A percentile compares a stretch with the other conserved stretches of the same genome.
phyloP scores from a whole-genome alignment of 1,140 invertebrate species.

The Doryteuthis pealeii region DNA sequence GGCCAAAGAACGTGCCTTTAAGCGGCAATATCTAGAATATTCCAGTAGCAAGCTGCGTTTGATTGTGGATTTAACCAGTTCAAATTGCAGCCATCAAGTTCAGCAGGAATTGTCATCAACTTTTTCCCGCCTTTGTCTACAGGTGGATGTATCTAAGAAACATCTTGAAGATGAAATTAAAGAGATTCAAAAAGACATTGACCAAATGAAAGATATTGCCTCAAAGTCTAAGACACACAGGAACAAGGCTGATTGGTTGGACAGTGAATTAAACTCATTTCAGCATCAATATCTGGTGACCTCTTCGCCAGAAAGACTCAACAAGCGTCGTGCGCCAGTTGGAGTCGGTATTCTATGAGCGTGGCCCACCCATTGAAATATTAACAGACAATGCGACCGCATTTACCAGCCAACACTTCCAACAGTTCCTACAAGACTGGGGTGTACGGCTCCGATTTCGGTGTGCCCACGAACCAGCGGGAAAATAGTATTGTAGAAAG shows the following conservation, averaged over 20 bases:
- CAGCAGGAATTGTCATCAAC: constrained; percentile 79
- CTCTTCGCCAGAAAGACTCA: too few species aligned
- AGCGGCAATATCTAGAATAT: neutral
- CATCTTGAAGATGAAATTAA: constrained; percentile 84
- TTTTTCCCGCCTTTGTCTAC: constrained; percentile 87
- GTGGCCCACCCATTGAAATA: too few species aligned
- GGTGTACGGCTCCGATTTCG: too few species aligned
- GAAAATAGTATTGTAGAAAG: too few species aligned
- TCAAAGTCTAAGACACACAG: constrained; percentile 51
- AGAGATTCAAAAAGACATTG: constrained; percentile 73
- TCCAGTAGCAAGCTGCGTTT: neutral
- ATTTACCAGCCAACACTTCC: too few species aligned
- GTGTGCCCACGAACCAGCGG: too few species aligned
- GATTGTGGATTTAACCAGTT: neutral
- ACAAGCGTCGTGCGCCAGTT: too few species aligned
- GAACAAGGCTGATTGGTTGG: constrained; percentile 91
- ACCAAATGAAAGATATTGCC: constrained; percentile 70
- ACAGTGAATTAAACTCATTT: constrained; percentile 87
- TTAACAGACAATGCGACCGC: too few species aligned
- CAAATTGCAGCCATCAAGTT: neutral
- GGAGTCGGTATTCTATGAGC: too few species aligned
- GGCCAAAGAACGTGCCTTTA: neutral
- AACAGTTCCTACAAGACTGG: too few species aligned
- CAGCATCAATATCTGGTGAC: constrained; percentile 81
- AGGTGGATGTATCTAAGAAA: constrained; percentile 88